Evolutionary conservation across 2,113 vertebrate genomes (phyloP).

Genomic region (Ursus arctos): DNA sequence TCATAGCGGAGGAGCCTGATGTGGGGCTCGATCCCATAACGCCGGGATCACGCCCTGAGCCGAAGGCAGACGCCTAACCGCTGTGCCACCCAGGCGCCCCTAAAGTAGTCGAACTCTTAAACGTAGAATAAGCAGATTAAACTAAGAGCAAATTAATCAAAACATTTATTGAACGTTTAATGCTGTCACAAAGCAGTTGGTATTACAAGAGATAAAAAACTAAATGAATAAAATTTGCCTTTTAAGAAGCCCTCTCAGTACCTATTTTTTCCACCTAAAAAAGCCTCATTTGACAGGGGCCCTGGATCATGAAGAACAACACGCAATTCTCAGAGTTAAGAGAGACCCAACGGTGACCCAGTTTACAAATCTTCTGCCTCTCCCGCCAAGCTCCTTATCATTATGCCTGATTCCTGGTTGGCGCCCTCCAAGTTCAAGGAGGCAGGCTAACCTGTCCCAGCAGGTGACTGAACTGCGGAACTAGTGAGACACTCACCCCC

Average conservation of each 20-base stretch:
- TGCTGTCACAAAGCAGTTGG: background rate
- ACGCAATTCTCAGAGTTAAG: background rate
- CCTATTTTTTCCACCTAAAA: background rate
- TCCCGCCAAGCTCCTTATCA: background rate
- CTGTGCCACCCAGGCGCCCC: too few species aligned
- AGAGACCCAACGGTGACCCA: background rate
- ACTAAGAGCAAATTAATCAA: background rate
- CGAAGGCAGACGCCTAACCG: too few species aligned
- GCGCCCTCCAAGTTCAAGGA: background rate
- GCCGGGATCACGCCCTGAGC: too few species aligned
- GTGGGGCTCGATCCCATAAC: too few species aligned
- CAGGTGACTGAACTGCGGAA: background rate
- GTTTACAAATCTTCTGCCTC: background rate
- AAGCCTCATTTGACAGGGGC: background rate
- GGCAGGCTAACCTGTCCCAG: background rate
- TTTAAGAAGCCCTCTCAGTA: background rate
- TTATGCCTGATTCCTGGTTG: background rate
- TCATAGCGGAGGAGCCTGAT: too few species aligned
- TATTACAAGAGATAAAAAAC: background rate
- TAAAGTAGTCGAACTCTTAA: background rate
- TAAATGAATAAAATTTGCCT: background rate
- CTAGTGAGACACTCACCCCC: background rate
- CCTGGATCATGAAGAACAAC: background rate
- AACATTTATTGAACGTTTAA: constrained; percentile 6
- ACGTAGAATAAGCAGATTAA: background rate